Percentiles rank a stretch among this genome's conserved stretches.
phyloP scores from a whole-genome alignment of 1,140 invertebrate genomes.

The Pogonomyrmex barbatus region DNA sequence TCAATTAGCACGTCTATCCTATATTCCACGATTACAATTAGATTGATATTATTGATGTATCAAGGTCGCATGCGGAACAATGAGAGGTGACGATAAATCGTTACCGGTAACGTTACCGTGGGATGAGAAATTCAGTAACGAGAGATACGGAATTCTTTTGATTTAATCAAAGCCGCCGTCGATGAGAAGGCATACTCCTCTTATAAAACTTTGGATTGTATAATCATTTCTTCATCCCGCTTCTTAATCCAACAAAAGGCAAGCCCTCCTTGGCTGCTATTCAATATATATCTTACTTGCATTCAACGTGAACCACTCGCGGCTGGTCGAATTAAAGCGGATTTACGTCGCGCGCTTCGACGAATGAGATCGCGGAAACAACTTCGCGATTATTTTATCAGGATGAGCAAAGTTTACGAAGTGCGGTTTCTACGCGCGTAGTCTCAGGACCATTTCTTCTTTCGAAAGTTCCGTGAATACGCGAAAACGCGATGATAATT shows the following conservation, averaged over 20 bases:
- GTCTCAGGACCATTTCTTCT: not conserved
- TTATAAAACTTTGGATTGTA: slow-evolving; percentile 43
- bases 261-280: not conserved
- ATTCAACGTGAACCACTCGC: slow-evolving; percentile 9
- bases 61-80: slow-evolving; percentile 47
- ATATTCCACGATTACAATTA: slow-evolving; percentile 44
- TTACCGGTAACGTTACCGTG: slow-evolving; percentile 42
- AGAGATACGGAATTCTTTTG: slow-evolving; percentile 17
- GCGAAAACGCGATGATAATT: slow-evolving; percentile 48
- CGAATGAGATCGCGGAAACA: not conserved
- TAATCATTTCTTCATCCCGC: slow-evolving; percentile 19
- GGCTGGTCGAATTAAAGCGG: not conserved
- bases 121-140: slow-evolving; percentile 49
- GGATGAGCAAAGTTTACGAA: not conserved
- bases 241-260: not conserved
- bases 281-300: not conserved
- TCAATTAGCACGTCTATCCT: slow-evolving; percentile 34
- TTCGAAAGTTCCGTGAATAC: slow-evolving; percentile 33
- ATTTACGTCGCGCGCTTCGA: not conserved
- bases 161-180: slow-evolving; percentile 6
- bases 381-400: slow-evolving; percentile 24
- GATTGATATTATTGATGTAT: slow-evolving; percentile 56
- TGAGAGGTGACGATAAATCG: slow-evolving; percentile 43
- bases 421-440: not conserved
- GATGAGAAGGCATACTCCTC: slow-evolving; percentile 17